phyloP scores from a whole-genome alignment of 2,888 invertebrate genomes.

The Merodon equestris region DNA sequence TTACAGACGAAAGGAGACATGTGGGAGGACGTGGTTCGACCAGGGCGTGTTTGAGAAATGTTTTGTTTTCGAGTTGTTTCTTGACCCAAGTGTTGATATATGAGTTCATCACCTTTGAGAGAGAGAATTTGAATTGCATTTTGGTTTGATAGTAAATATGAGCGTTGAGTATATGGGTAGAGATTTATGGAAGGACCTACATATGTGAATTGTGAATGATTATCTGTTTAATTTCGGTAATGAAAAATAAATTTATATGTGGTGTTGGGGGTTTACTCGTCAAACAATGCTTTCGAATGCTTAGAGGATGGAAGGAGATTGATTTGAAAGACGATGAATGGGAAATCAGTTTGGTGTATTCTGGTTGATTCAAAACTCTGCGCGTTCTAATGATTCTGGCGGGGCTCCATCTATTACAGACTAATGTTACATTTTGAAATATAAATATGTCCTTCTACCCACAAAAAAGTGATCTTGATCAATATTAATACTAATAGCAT shows the following conservation, averaged over 20 bases:
- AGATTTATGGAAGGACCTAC: conserved; percentile 16
- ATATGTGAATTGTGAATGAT: conserved; percentile 16
- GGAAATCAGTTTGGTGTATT: too few species aligned
- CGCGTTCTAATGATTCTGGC: too few species aligned
- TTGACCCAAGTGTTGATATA: conserved; percentile 44
- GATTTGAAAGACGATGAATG: too few species aligned
- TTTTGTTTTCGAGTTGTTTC: conserved; percentile 22
- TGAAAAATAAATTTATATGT: conserved; percentile 40
- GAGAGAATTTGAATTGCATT: conserved; percentile 16
- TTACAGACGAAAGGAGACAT: background rate
- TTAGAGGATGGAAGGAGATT: too few species aligned
- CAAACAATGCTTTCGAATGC: too few species aligned
- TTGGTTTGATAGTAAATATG: conserved; percentile 5
- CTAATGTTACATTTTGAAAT: too few species aligned
- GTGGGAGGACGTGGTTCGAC: background rate
- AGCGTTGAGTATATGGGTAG: too few species aligned
- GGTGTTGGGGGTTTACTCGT: background rate
- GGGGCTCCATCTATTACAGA: too few species aligned
- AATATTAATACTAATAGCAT: too few species aligned
- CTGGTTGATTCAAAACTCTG: too few species aligned
- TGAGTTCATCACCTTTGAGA: conserved; percentile 47
- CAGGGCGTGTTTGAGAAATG: conserved; percentile 17
- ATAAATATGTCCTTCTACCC: too few species aligned
- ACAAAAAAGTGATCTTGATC: too few species aligned
- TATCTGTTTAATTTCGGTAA: conserved; percentile 31